Evolutionary conservation across 2,888 invertebrate genomes (phyloP), one percentile per base, ranked within the genome.

Genomic region (Dasypolia templi): DNA sequence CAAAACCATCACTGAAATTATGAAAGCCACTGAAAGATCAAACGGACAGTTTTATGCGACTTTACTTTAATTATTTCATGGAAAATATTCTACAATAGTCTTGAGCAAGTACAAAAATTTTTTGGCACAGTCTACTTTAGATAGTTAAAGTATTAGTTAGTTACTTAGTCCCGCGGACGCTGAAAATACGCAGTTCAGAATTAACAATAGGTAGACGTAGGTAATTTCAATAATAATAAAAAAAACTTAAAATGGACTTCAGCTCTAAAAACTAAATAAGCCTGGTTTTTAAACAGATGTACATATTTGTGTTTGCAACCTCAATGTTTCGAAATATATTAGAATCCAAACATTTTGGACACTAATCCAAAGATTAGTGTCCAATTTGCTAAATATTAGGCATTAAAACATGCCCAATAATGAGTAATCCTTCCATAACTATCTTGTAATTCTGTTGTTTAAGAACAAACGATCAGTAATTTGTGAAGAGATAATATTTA

Each of bases 111-210:
- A 46, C 26, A 39, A 61, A 70, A 62, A 71, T 70, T 32, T 42
- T 49, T 35, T 75, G 44, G 69, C 26, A 80, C 69, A 56, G 76
- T 79, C 75, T 65, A 56, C 14, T 39, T 65, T 56, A 46, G 69
- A 69, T 53, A 11, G 19, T 19, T 19, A 66, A 26, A 39, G 49
- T 26, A 29, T 46, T 49, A 53, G n/a, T 67, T 65, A 29, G 26
- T 46, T 49, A 53, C 19, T 67, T 65, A n/a, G 46, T 61, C 62
- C 62, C 51, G 46, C 62, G 9, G n/a, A 51, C 61, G 56, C 35
- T 35, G 5, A n/a, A 63, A 58, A 32, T 55, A 26, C 42, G n/a
- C 3, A 32, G 19, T 2, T 11, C 29, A 11, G 29, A 42, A 42
- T 68, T 11, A 5, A 11, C 35, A 75, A 74, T n/a, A n/a, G n/a